Conservation (phyloP, 2,113 vertebrate genomes). For the Glaucidium brasilianum region DNA sequence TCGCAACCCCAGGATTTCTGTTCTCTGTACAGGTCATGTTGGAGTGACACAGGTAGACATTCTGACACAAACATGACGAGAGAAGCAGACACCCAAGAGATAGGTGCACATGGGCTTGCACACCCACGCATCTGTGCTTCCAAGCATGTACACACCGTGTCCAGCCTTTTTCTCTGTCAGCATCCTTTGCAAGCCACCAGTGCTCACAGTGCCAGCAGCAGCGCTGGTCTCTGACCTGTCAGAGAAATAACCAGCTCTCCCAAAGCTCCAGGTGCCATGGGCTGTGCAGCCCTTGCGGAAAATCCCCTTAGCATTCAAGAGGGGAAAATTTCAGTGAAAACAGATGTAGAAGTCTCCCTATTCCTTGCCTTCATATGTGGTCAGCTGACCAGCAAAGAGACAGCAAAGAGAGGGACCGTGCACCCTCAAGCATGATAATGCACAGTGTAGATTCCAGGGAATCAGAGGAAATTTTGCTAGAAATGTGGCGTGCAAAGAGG, state of each 20-base stretch:
- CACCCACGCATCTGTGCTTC: not conserved
- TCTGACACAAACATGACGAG: not conserved
- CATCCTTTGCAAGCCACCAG: not conserved
- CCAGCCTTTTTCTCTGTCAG: not conserved
- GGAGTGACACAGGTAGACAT: not conserved
- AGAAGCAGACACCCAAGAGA: not conserved
- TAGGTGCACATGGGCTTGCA: not conserved
- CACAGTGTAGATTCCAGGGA: not conserved
- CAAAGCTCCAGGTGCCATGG: not conserved
- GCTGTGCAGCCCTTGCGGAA: not conserved
- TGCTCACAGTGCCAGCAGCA: fast-evolving
- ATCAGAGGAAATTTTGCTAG: not conserved
- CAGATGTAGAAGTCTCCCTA: not conserved
- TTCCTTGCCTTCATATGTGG: not conserved
- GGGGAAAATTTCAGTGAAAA: not conserved
- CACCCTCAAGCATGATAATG: not conserved
- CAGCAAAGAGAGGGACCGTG: not conserved
- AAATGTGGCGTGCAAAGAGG: slow-evolving; percentile 49
- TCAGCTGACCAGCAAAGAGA: not conserved
- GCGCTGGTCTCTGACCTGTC: not conserved
- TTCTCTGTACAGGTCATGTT: not conserved
- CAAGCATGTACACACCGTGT: not conserved
- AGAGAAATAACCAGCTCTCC: not conserved
- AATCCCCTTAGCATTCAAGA: not conserved
- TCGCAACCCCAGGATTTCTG: not conserved